phyloP scores from a whole-genome alignment of 2,113 vertebrate species.

The Mirza zaza region DNA sequence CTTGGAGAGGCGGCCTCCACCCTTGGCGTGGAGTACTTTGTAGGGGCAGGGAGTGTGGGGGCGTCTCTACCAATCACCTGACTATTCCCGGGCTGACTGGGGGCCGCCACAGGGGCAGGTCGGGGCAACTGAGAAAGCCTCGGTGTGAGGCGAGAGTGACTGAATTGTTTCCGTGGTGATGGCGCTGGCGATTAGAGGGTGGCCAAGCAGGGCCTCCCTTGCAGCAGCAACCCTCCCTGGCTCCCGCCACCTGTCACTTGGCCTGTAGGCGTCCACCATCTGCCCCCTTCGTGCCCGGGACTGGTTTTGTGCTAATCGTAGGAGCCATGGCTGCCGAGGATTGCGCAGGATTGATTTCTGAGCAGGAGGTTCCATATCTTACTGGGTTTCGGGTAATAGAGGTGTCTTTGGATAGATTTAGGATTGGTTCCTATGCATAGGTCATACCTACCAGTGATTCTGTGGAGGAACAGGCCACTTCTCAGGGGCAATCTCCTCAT shows the following conservation, averaged over 20 bases:
- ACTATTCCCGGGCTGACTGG: no score
- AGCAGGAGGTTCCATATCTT: background rate
- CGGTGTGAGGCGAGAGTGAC: background rate
- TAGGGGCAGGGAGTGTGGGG: background rate
- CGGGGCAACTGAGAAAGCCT: background rate
- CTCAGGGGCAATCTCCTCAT: background rate
- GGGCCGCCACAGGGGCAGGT: background rate
- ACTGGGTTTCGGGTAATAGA: background rate
- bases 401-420: background rate
- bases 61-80: background rate
- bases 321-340: background rate
- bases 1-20: background rate
- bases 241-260: fast-evolving
- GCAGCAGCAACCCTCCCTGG: background rate
- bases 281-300: background rate
- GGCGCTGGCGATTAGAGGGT: fast-evolving
- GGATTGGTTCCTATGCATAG: background rate
- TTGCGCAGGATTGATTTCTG: background rate
- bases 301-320: background rate
- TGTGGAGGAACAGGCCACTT: background rate
- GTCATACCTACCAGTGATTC: background rate
- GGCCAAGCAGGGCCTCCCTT: background rate
- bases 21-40: background rate
- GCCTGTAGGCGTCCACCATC: background rate
- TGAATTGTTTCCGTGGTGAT: background rate